Evolutionary conservation across 2,797 vertebrate genomes (phyloP), one percentile per base, ranked within the genome.

Genomic region (Siniperca scherzeri): DNA sequence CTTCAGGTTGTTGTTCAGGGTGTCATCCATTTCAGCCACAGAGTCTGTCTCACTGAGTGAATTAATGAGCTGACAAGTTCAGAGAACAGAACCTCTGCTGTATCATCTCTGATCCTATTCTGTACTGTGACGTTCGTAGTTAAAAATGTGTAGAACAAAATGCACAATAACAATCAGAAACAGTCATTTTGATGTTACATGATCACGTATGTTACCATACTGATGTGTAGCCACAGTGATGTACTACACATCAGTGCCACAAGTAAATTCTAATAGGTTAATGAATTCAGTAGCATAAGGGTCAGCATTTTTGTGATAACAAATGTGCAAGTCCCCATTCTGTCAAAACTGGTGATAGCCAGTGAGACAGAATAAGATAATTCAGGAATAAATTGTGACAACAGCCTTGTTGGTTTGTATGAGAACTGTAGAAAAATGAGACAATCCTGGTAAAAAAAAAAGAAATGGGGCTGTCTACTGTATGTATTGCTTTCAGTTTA

Each of bases 41-140:
- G 74, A 42, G 52, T 16, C 11, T 0, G n/a, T 38, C 65, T 75
- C 40, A 5, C 66, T 25, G 33, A 55, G 68, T 0, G 65, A 50
- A 80, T 79, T 71, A 77, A 81, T 81, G 70, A 77, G 59, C 59
- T 74, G 55, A 76, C 78, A 38, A 72, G 50, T 77, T 69, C 50
- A 52, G 44, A 36, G 57, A 77, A 71, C 42, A 66, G 66, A 70
- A 66, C 21, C 46, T 19, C 56, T 64, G 70, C 60, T 44, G 33
- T 7, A 44, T 71, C 21, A 27, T 76, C 27, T 74, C 25, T 60
- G 40, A 77, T 42, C n/a, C 60, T 46, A 1, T 74, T 53, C 14
- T 38, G 19, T 61, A 46, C 64, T 19, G 12, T 48, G 48, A 40
- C 3, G 17, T n/a, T 36, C 57, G 30, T 17, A 21, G 19, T 19